phyloP scores from a whole-genome alignment of 2,113 vertebrate species.

The Anhinga anhinga region DNA sequence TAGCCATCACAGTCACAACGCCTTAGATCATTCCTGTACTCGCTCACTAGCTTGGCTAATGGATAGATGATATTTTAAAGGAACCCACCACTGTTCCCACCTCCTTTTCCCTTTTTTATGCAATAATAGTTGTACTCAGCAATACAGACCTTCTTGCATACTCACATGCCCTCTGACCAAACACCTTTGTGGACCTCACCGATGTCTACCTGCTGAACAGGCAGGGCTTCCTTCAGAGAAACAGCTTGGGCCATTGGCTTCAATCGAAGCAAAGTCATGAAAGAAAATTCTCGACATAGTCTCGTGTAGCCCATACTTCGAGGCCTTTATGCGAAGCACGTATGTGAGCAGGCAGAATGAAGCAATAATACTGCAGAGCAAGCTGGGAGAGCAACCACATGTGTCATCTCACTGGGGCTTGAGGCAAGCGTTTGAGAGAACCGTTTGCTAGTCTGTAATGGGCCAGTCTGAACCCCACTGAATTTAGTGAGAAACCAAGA shows the following conservation, averaged over 20 bases:
- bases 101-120: background rate
- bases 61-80: background rate
- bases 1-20: background rate
- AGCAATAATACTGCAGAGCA: background rate
- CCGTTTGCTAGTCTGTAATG: accelerated
- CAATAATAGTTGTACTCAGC: background rate
- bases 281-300: background rate
- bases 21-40: background rate
- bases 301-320: background rate
- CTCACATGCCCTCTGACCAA: background rate
- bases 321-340: background rate
- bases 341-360: background rate
- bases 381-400: background rate
- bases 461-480: background rate
- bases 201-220: background rate
- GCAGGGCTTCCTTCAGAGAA: background rate
- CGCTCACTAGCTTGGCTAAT: background rate
- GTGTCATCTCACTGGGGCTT: background rate
- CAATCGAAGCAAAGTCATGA: background rate
- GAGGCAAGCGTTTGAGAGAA: background rate
- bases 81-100: background rate
- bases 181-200: background rate
- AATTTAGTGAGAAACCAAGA: background rate
- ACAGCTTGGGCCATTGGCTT: background rate
- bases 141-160: background rate